Evolutionary conservation across 2,797 vertebrate species (phyloP).

Genomic region (Malacoctenus gilli): DNA sequence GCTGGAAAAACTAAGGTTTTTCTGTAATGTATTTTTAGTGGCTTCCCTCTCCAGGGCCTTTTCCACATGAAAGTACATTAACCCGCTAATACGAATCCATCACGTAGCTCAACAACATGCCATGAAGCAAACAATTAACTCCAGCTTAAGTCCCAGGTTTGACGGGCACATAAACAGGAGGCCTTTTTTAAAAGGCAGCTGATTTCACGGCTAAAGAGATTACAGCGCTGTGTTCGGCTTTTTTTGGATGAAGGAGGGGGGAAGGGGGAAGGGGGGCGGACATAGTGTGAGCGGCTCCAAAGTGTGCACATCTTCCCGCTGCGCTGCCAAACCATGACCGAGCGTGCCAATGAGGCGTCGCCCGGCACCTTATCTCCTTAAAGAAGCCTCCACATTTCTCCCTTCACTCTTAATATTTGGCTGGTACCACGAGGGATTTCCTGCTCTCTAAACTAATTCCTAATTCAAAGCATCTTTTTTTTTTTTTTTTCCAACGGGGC

Average conservation of each 20-base stretch:
- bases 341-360: conserved; percentile 54
- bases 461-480: conserved; percentile 15
- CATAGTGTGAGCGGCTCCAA: conserved; percentile 51
- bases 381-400: conserved; percentile 41
- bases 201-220: conserved; percentile 80
- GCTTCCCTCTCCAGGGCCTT: conserved; percentile 54
- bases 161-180: conserved; percentile 73
- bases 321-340: conserved; percentile 63
- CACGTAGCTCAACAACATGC: conserved; percentile 61
- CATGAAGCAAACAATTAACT: conserved; percentile 76
- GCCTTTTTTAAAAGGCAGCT: conserved; percentile 69
- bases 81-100: conserved; percentile 72
- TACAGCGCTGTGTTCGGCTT: conserved; percentile 68
- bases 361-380: conserved; percentile 57
- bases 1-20: conserved; percentile 53
- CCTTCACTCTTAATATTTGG: conserved; percentile 49
- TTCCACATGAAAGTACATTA: conserved; percentile 72
- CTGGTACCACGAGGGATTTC: conserved; percentile 24
- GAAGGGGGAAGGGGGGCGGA: conserved; percentile 32
- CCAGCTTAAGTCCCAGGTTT: conserved; percentile 67
- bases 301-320: conserved; percentile 54
- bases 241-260: conserved; percentile 25
- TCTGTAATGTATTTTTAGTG: conserved; percentile 69
- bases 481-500: conserved; percentile 13
- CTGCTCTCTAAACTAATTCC: conserved; percentile 37